Evolutionary conservation across 2,888 invertebrate genomes (phyloP), one percentile per base, ranked within the genome.

Genomic region (Automeris io): DNA sequence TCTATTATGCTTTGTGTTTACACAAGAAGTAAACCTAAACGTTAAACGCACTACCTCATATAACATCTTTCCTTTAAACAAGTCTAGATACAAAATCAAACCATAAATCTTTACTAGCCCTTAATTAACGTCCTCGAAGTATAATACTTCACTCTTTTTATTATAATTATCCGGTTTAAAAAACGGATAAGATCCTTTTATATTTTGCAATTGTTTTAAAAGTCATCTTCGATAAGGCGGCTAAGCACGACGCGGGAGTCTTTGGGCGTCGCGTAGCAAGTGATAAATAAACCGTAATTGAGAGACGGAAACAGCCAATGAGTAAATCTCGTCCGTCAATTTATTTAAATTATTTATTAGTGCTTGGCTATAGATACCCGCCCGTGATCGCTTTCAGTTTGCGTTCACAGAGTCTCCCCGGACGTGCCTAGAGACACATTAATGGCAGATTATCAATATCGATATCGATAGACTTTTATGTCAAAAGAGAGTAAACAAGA

Each of bases 281-380:
- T 86, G 86, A 86, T 85, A 86, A 86, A 86, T 86, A 86, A 86
- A 79, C 67, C 68, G 78, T 86, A 85, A 86, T 85, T 82, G 86
- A 85, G 79, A 75, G 76, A 81, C 85, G 86, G 86, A 86, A 85
- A 82, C 85, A 76, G 71, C 73, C 86, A 86, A 86, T 86, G 82
- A 86, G 83, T 85, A 86, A 86, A 86, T 86, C 85, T 83, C 86
- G 82, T 82, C 85, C 83, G 85, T 85, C 86, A 86, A 86, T 86
- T 86, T 85, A 81, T 85, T 86, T 80, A 85, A 86, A 86, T 86
- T 82, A 86, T 86, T 86, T 86, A 86, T 86, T 86, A 86, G 85
- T 85, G 83, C 68, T 70, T 74, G 71, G 78, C 77, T 81, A 85
- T 85, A 83, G 85, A 85, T 83, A 85, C 85, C 82, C 81, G 78